Evolutionary conservation across 2,888 invertebrate species (phyloP), one percentile per base, ranked within the genome.

Genomic region (Bellardia pandia): DNA sequence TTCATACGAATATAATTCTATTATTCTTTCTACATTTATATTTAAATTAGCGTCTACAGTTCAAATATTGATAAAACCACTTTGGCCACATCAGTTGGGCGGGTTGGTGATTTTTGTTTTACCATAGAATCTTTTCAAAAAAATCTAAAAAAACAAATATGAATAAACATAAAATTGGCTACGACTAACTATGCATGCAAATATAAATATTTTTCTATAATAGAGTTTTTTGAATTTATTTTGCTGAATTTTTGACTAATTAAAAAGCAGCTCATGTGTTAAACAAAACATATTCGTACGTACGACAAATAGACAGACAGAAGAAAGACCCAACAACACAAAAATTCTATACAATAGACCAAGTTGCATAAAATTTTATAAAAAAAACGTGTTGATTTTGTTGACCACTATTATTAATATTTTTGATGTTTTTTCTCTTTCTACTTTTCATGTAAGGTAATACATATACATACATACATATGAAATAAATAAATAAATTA

Each of bases 191-290:
- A 51, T 14, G 14, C 14, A 51, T 7, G 5, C 8, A 40, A 1
- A 16, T 45, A 66, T 42, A n/a, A 16, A 23, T 45, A 40, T 5
- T 45, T 45, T 30, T 13, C 23, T 45, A 45, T 30, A 45, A 11
- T 42, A 16, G 11, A 42, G n/a, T 51, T 51, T 51, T 33, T 69
- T 11, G 51, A 51, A 4, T 51, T 23, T 64, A 13, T 2, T 40
- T 48, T 66, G 64, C 2, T n/a, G 40, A n/a, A 48, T n/a, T 71
- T 83, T 71, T 64, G 13, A 16, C 62, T 82, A 75, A 82, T 86
- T 86, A 86, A 75, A 74, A 86, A 75, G 9, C 82, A 69, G 33
- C 68, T 82, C 86, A 79, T 74, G 82, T 74, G 13, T 81, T 51
- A 16, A 69, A 60, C 40, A 60, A 68, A 23, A 53, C 3, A 2